Base-by-base conservation (phyloP, 2,888 invertebrate genomes). In the Euclidia mi region DNA sequence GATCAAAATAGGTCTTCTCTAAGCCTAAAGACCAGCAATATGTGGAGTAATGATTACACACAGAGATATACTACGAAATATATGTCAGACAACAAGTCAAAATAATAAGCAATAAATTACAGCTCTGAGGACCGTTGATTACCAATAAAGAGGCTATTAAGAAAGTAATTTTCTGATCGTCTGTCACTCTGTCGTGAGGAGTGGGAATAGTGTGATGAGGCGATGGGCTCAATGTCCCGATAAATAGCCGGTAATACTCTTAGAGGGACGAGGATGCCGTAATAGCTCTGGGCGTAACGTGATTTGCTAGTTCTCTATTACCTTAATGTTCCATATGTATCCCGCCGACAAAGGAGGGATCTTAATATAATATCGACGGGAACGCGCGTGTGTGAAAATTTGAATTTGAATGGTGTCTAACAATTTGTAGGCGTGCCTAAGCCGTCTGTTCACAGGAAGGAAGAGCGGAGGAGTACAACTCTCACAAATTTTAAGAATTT, bases 211-310 rank as follows among this genome's bases (percentile, higher is more conserved):
- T 53, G 61, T 81, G 85, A 87, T 82, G 87, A 85, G 85, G 58
- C 71, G 62, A 73, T 79, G 82, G 84, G 85, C 85, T 88, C 85
- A 82, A 84, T 87, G 88, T 82, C 85, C 87, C 86, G 86, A 89
- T 88, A 90, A 91, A 91, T 91, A 89, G 89, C 87, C 81, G 58
- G 87, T 91, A 91, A 90, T 90, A 89, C 82, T 91, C 87, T 91
- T 89, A 90, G 78, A 71, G 71, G 82, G 83, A 84, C 87, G 82
- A 85, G 79, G 81, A 83, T 75, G 57, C 71, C 79, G 78, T 90
- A 87, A 91, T 89, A 88, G 89, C 83, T 71, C 50, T 77, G 84
- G 85, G 84, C 81, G 88, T 91, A 91, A 92, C 87, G 83, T 88
- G 90, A 91, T 92, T 92, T 90, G 85, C 87, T 82, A 82, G 83